These are phyloP conservation scores for Myocastor coypus DNA, from an alignment of 2,113 vertebrate genomes.

Conservation along the genomic window DNA sequence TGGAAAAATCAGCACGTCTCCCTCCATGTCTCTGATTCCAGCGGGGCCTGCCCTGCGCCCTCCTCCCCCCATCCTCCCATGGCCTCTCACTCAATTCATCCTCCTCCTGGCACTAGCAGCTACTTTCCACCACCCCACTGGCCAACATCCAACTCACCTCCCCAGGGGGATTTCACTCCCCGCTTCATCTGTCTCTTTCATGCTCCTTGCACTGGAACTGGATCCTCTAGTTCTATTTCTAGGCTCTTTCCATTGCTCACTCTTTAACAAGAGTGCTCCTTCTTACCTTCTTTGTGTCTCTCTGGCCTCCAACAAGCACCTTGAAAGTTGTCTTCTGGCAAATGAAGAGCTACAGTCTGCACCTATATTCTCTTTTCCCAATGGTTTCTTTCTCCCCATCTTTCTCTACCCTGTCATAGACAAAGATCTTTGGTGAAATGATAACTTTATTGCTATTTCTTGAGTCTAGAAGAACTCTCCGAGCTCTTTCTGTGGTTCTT, in stretches of 20 bases:
- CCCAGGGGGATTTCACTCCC: slow-evolving; percentile 76
- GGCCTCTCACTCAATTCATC: slow-evolving; percentile 77
- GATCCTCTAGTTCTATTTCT: slow-evolving; percentile 76
- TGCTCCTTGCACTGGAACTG: slow-evolving; percentile 56
- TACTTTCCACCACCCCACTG: slow-evolving; percentile 82
- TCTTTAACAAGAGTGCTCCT: background rate
- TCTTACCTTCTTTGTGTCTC: slow-evolving; percentile 41
- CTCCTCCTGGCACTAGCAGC: slow-evolving; percentile 79
- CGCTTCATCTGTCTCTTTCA: slow-evolving; percentile 81
- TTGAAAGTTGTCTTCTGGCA: background rate
- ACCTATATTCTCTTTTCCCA: background rate
- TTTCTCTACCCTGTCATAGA: background rate
- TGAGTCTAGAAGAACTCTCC: background rate
- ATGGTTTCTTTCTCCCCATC: background rate
- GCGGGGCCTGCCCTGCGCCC: slow-evolving; percentile 71
- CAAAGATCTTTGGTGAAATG: background rate
- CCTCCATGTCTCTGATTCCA: slow-evolving; percentile 68
- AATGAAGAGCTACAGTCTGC: background rate
- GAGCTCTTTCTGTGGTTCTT: background rate
- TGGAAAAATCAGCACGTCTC: slow-evolving; percentile 71
- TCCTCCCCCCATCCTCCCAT: slow-evolving; percentile 59
- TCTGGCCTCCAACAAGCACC: slow-evolving; percentile 38
- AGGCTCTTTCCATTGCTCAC: slow-evolving; percentile 70
- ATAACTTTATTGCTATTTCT: background rate
- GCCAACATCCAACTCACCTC: slow-evolving; percentile 60